A percentile compares a stretch with the other conserved stretches of the same genome.
Evolutionary conservation across 2,113 vertebrate species (phyloP).

Genomic region (Phoxinus phoxinus): DNA sequence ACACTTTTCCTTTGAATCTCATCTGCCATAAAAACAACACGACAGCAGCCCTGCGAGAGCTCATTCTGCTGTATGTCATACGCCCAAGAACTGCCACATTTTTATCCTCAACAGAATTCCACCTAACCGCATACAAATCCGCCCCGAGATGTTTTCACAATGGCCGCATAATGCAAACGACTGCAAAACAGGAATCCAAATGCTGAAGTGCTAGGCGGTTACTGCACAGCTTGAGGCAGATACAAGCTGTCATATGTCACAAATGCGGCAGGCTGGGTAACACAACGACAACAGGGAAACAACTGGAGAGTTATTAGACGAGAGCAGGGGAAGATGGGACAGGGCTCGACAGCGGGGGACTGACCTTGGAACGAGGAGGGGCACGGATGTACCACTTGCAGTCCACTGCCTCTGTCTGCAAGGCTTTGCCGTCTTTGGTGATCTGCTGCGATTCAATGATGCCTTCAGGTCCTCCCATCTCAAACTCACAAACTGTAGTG

Average conservation of each 20-base stretch:
- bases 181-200: conserved; percentile 24
- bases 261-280: conserved; percentile 24
- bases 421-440: conserved; percentile 93
- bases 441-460: conserved; percentile 97
- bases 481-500: conserved; percentile 93
- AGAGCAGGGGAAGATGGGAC: background rate
- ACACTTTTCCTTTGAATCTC: conserved; percentile 19
- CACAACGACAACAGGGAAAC: conserved; percentile 17
- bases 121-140: conserved; percentile 1
- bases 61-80: background rate
- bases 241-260: conserved; percentile 12
- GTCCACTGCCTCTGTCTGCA: conserved; percentile 91
- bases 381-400: conserved; percentile 99
- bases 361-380: conserved; percentile 95
- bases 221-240: conserved; percentile 25
- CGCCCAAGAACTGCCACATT: background rate
- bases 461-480: conserved; percentile 96
- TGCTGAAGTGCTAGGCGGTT: conserved; percentile 14
- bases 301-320: conserved; percentile 4
- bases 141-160: conserved; percentile 6
- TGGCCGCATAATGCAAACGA: conserved; percentile 24
- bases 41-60: background rate
- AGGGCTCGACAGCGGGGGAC: conserved; percentile 59
- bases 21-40: conserved; percentile 21
- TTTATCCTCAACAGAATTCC: conserved; percentile 21